A percentile compares a stretch with the other conserved stretches of the same genome.
These are phyloP conservation scores for Meghimatium bilineatum DNA, from an alignment of 2,888 invertebrate species.

Conservation along the genomic window DNA sequence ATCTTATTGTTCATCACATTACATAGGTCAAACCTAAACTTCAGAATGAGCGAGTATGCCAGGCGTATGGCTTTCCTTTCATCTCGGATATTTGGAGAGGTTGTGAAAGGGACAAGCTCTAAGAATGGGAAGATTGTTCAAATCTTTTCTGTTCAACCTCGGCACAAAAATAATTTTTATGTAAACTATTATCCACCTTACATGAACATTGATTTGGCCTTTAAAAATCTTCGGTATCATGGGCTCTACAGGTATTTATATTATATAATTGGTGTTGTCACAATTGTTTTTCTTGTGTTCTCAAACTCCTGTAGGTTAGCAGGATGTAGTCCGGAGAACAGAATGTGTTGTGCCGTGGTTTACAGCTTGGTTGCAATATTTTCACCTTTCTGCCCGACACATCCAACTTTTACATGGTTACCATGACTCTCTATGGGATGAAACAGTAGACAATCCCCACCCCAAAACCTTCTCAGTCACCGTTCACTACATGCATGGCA, in stretches of 20 bases:
- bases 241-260: conserved; percentile 71
- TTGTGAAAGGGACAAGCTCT: conserved; percentile 85
- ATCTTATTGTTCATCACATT: not conserved
- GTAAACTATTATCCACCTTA: conserved; percentile 92
- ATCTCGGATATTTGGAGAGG: conserved; percentile 92
- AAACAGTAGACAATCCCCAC: too few species aligned
- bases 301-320: too few species aligned
- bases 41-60: conserved; percentile 82
- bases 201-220: conserved; percentile 85
- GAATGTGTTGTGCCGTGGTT: too few species aligned
- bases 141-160: conserved; percentile 86
- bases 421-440: too few species aligned
- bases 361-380: too few species aligned
- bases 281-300: not conserved
- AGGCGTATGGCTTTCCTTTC: conserved; percentile 90
- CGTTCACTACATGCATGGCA: too few species aligned
- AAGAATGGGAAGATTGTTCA: conserved; percentile 81
- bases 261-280: not conserved
- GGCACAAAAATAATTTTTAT: conserved; percentile 85
- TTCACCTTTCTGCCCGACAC: too few species aligned
- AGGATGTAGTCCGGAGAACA: too few species aligned
- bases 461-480: too few species aligned
- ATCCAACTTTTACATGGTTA: too few species aligned
- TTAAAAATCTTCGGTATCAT: conserved; percentile 79
- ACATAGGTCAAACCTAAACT: not conserved